These are phyloP conservation scores for Heptranchias perlo DNA, from an alignment of 2,113 vertebrate genomes.

Conservation along the genomic window DNA sequence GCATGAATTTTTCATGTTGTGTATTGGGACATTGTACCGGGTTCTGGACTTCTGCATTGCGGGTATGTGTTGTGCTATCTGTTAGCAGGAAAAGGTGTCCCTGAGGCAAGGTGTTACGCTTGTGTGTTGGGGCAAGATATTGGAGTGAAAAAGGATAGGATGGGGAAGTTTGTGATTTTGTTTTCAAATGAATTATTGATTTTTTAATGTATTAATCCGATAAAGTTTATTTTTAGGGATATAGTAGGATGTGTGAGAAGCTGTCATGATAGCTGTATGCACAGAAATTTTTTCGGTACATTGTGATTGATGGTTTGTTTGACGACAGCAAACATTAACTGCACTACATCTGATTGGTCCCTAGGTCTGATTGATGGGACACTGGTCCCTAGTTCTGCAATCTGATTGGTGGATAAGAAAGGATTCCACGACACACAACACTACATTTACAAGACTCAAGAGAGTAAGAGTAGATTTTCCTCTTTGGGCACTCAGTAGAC, in stretches of 20 bases:
- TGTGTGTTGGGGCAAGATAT: neutral
- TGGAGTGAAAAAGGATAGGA: neutral
- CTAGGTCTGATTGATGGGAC: neutral
- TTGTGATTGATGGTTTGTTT: neutral
- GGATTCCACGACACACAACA: neutral
- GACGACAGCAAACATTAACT: neutral
- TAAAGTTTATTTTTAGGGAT: neutral
- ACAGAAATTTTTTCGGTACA: neutral
- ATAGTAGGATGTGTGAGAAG: neutral
- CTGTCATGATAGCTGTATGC: neutral
- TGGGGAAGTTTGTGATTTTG: neutral
- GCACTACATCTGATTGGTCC: neutral
- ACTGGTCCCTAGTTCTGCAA: neutral
- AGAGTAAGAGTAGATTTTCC: neutral
- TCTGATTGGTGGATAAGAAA: neutral
- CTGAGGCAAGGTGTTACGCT: neutral
- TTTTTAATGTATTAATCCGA: neutral
- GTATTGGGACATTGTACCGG: neutral
- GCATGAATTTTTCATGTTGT: neutral
- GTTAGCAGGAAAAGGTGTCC: neutral
- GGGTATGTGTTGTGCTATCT: neutral
- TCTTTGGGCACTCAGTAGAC: neutral
- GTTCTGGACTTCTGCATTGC: neutral
- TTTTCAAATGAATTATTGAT: neutral
- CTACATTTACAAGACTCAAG: neutral